Evolutionary conservation across 2,888 invertebrate genomes (phyloP), one percentile per base, ranked within the genome.

Genomic region (Hypselothyrea guttata): DNA sequence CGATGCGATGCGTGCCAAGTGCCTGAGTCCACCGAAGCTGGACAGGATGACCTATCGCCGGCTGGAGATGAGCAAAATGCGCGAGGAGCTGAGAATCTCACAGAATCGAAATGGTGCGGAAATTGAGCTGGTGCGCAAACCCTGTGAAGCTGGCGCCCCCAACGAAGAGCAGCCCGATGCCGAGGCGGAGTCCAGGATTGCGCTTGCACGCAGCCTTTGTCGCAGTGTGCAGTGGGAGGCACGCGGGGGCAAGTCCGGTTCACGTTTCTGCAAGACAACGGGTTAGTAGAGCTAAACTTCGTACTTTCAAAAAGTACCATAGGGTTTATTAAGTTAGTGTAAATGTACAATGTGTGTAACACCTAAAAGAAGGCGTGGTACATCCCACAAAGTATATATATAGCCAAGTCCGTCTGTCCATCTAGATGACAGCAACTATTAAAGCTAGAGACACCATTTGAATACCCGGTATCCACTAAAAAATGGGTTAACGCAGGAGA

Each of bases 241-340:
- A 0, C 92, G 95, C 69, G 99, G 99, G 3, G 99, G 99, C 28
- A 99, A 99, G 90, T 98, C 98, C 0, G 99, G 99, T 0, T 98
- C 98, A 5, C 93, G 95, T 28, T 99, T 99, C 91, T 96, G 96
- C 87, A 98, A 98, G 91, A 98, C 97, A 33, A 92, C 93, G 89
- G 97, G 95, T 94, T 56, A 42, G 66, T 16, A 1, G 4, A 16
- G 16, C 7, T 33, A 1, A 7, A n/a, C n/a, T n/a, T 40, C 2
- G n/a, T 30, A 8, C 8, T 1, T 15, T 27, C 0, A n/a, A n/a
- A n/a, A n/a, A n/a, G n/a, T n/a, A n/a, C n/a, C n/a, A n/a, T n/a
- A n/a, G n/a, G n/a, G n/a, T n/a, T n/a, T n/a, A n/a, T n/a, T n/a
- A n/a, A n/a, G n/a, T n/a, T n/a, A n/a, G n/a, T n/a, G n/a, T n/a